Evolutionary conservation across 2,888 invertebrate species (phyloP), one percentile per base, ranked within the genome.

Genomic region (Neocrepidodera transversa): DNA sequence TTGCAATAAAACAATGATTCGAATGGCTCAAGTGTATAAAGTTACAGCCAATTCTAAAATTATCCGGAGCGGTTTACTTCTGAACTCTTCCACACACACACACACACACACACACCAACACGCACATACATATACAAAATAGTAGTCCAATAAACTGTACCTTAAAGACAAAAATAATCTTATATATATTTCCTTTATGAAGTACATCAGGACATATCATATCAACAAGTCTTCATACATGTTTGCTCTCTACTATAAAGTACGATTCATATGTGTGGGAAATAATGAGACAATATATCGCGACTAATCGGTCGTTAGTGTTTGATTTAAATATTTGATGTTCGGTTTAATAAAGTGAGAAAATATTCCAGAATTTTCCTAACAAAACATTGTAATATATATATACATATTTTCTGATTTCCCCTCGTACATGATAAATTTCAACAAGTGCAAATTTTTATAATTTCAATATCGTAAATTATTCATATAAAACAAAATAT

Each of bases 71-170:
- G 51, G 36, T 36, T 20, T 18, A 26, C 43, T 50, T 43, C 42
- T 50, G 13, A 42, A 28, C 30, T 17, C 17, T 42, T 43, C 8
- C 38, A 18, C 16, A 14, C 30, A 50, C 13, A 36, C n/a, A n/a
- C n/a, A n/a, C n/a, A n/a, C n/a, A n/a, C n/a, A n/a, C n/a, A n/a
- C n/a, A n/a, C n/a, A n/a, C n/a, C n/a, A n/a, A n/a, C n/a, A n/a
- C n/a, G n/a, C n/a, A n/a, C n/a, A n/a, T n/a, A n/a, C 17, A 17
- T 36, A 20, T 38, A 48, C 36, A 35, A 35, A 49, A 49, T 36
- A 45, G 28, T 45, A 49, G 42, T 20, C 45, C 50, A 60, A 54
- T 55, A 60, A 60, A 60, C 45, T 54, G 45, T 45, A 36, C 17
- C 30, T 30, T 43, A 55, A 60, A 32, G 59, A 50, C 49, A 45